A percentile compares a stretch with the other conserved stretches of the same genome.
phyloP scores from a whole-genome alignment of 2,113 vertebrate species.

The Passer domesticus region DNA sequence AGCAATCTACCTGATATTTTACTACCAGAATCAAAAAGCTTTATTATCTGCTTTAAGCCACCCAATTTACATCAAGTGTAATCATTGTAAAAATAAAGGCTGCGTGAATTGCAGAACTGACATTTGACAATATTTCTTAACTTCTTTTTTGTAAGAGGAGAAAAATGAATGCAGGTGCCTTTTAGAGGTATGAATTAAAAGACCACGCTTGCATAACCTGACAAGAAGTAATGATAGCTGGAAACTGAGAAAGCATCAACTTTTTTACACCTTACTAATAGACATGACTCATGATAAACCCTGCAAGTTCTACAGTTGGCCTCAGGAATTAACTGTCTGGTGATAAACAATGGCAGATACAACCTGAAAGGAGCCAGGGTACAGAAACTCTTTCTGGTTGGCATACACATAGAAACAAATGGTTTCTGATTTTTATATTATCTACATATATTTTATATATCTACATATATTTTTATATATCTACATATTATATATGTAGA shows the following conservation, averaged over 20 bases:
- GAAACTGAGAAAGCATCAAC: neutral
- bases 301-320: neutral
- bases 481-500: neutral
- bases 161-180: neutral
- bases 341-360: neutral
- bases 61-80: neutral
- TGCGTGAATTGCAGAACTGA: neutral
- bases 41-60: neutral
- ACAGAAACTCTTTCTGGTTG: neutral
- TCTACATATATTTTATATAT: too few relatives aligned
- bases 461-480: too few relatives aligned
- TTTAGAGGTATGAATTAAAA: neutral
- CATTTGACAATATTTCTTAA: neutral
- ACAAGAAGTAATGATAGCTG: neutral
- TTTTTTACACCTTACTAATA: neutral
- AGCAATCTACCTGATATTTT: neutral
- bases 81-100: neutral
- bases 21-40: neutral
- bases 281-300: neutral
- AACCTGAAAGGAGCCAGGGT: neutral
- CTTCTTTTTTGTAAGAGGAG: neutral
- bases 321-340: neutral
- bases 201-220: neutral
- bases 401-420: neutral
- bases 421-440: neutral